Base-by-base conservation (phyloP, 1,140 invertebrate species). In the Thaumetopoea pityocampa region DNA sequence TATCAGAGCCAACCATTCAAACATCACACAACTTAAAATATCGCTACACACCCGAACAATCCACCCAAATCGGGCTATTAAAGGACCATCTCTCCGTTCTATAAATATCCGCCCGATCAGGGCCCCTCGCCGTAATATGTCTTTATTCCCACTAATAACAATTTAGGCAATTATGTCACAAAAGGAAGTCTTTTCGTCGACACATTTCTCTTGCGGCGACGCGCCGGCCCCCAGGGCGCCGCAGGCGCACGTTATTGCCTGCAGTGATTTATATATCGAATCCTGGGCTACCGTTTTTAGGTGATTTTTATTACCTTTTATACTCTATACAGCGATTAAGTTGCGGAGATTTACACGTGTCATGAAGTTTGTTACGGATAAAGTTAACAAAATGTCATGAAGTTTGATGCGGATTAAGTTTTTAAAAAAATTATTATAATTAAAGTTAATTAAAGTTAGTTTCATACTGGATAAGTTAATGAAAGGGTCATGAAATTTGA, bases 141-240 rank as follows among this genome's bases (percentile, higher is more conserved):
- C 78, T 82, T 70, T 77, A 79, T 82, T 77, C 67, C 56, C 51
- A 67, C 72, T 82, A 82, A 82, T 81, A 81, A 77, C 77, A 77
- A 79, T 81, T 81, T 77, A 55, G 68, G 62, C 70, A 67, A 81
- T 76, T 81, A 81, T 70, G 69, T 77, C 73, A 81, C 77, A 78
- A 69, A 76, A 70, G 77, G 73, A 81, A 78, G 68, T 70, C 67
- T 77, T 69, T 63, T 63, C 67, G 64, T 67, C 66, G 66, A 36
- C 51, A 40, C 61, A 65, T 70, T 66, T 62, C 62, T 63, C 58
- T 56, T 35, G 11, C 27, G 29, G 41, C 19, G 28, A 44, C 41
- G 44, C 51, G 51, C 22, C 42, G 34, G 41, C 10, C 64, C 63
- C 59, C 70, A 55, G 61, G 56, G 68, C n/a, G 57, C 37, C 23